phyloP scores from a whole-genome alignment of 2,888 invertebrate genomes.

The Nipponacmea schrenckii region DNA sequence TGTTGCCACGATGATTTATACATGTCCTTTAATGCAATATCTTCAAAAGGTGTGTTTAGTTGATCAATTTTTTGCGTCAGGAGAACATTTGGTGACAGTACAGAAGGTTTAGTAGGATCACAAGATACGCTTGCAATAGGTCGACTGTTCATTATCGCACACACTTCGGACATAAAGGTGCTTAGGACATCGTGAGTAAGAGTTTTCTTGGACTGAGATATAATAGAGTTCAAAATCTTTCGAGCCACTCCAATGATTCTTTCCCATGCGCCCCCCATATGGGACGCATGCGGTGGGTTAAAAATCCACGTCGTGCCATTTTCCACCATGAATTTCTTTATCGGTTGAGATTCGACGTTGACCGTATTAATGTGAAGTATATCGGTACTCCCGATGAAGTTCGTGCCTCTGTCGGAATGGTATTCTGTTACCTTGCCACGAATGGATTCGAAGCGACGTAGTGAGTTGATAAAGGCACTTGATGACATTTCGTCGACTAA shows the following conservation, averaged over 20 bases:
- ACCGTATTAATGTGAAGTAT: no score
- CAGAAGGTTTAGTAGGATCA: no score
- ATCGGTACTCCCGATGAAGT: no score
- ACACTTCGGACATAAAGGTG: constrained; percentile 33
- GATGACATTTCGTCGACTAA: constrained; percentile 34
- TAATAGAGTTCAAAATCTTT: constrained; percentile 31
- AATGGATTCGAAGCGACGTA: constrained; percentile 30
- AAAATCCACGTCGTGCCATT: constrained; percentile 37
- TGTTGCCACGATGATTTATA: constrained; percentile 30
- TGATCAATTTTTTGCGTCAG: no score
- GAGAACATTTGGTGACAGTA: no score
- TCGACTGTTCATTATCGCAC: constrained; percentile 28
- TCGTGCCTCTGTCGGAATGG: no score
- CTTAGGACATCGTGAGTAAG: constrained; percentile 32
- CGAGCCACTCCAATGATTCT: constrained; percentile 29
- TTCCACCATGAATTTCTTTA: no score
- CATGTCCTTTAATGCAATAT: constrained; percentile 20
- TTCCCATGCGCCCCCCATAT: constrained; percentile 33
- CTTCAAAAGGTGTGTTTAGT: no score
- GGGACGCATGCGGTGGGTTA: constrained; percentile 32
- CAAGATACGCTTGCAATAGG: no score
- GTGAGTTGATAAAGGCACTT: constrained; percentile 35
- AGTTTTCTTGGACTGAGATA: constrained; percentile 9
- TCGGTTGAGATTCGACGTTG: no score
- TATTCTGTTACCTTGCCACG: no score